Evolutionary conservation across 2,888 invertebrate species (phyloP).

Genomic region (Drosophila demipolita): DNA sequence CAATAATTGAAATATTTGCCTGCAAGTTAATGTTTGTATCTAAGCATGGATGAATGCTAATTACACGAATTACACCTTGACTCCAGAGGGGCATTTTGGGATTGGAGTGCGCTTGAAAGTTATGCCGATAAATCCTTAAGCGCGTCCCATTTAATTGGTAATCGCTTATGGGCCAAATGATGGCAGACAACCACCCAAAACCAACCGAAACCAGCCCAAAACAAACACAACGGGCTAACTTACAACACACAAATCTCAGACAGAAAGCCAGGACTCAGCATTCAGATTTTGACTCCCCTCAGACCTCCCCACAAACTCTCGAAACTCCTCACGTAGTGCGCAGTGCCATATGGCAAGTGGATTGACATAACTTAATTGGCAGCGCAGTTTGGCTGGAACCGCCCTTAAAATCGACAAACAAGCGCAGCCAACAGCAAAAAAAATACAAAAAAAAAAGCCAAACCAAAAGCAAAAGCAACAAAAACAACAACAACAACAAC

Average conservation of each 20-base stretch:
- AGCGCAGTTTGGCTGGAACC: slow-evolving; percentile 46
- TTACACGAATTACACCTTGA: slow-evolving; percentile 21
- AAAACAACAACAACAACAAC: neutral
- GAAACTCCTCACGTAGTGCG: slow-evolving; percentile 14
- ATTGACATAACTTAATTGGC: slow-evolving; percentile 76
- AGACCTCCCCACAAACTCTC: neutral
- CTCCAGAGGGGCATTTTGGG: neutral
- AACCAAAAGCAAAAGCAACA: neutral
- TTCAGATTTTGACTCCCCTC: neutral
- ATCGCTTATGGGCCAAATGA: slow-evolving; percentile 34
- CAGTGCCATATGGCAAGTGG: slow-evolving; percentile 70
- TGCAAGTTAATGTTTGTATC: neutral
- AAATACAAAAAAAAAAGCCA: neutral
- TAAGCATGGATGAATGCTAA: neutral
- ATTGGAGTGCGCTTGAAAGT: neutral
- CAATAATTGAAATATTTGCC: neutral
- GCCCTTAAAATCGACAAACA: slow-evolving; percentile 40
- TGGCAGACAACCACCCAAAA: neutral
- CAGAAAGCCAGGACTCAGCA: neutral
- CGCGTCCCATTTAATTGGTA: slow-evolving; percentile 28
- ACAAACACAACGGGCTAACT: slow-evolving; percentile 45
- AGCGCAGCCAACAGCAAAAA: slow-evolving; percentile 1
- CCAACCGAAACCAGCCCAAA: slow-evolving; percentile 1
- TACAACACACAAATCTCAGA: slow-evolving; percentile 40
- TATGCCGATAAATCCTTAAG: slow-evolving; percentile 32